phyloP scores from a whole-genome alignment of 2,888 invertebrate genomes.

The Lapara coniferarum region DNA sequence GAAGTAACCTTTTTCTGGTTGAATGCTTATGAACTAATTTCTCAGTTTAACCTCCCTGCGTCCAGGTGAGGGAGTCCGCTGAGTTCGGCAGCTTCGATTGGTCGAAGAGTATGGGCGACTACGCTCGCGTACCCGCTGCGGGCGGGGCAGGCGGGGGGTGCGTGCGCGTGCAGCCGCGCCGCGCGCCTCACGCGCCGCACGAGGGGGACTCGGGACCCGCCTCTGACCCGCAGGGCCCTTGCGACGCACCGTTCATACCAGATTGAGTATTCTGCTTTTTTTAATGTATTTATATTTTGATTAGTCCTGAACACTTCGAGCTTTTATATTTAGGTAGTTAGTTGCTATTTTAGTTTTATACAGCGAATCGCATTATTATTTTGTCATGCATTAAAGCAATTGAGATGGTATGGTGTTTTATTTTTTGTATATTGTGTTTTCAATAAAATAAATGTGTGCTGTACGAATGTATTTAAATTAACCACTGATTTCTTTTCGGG shows the following conservation, averaged over 20 bases:
- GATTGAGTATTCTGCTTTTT: constrained; percentile 26
- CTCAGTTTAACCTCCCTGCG: constrained; percentile 19
- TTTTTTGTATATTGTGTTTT: background rate
- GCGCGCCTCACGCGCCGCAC: constrained; percentile 32
- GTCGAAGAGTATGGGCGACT: constrained; percentile 40
- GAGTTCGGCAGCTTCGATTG: background rate
- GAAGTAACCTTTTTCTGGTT: too few species aligned
- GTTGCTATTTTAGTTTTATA: background rate
- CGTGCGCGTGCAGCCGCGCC: constrained; percentile 55
- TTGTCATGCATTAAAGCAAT: background rate
- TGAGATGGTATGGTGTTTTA: background rate
- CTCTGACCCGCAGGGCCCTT: constrained; percentile 39
- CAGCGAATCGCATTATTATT: background rate
- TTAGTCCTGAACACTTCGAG: background rate
- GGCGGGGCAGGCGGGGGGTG: constrained; percentile 32
- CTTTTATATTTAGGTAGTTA: background rate
- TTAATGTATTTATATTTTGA: constrained; percentile 2
- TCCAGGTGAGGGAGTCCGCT: background rate
- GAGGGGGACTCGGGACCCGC: constrained; percentile 35
- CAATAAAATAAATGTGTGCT: too few species aligned
- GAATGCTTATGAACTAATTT: too few species aligned
- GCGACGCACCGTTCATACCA: constrained; percentile 20
- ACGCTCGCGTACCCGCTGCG: constrained; percentile 37
- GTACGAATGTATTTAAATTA: too few species aligned
- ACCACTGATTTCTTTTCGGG: too few species aligned